Percentiles rank a stretch among this genome's conserved stretches.
Evolutionary conservation across 2,797 vertebrate genomes (phyloP).

Genomic region (Rhodeus uyekii): DNA sequence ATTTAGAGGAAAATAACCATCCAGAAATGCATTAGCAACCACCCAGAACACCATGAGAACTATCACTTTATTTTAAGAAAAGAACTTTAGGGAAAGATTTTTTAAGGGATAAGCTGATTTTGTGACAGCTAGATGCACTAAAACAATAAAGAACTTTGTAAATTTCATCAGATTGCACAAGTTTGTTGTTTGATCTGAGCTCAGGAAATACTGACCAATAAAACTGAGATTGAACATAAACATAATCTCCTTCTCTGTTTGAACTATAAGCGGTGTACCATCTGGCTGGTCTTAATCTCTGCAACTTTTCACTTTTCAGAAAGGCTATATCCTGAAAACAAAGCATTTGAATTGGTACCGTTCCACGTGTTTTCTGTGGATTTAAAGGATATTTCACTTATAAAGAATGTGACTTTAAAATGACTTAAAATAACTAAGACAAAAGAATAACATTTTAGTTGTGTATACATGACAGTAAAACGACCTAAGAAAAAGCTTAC

Average conservation of each 20-base stretch:
- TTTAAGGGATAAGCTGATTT: not conserved
- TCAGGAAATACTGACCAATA: not conserved
- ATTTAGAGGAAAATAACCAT: not conserved
- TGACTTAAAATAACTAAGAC: constrained; percentile 29
- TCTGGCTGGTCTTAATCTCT: constrained; percentile 4
- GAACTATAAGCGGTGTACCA: not conserved
- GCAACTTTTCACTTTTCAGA: not conserved
- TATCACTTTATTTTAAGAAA: not conserved
- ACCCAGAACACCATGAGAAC: not conserved
- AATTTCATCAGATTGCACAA: constrained; percentile 17
- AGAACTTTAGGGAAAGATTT: not conserved
- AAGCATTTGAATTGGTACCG: not conserved
- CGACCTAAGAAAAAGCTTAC: constrained; percentile 65
- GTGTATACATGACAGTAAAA: constrained; percentile 73
- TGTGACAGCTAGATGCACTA: not conserved
- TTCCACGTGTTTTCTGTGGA: not conserved
- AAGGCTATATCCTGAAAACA: not conserved
- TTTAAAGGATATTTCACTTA: not conserved
- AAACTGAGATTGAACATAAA: not conserved
- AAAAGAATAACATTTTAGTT: constrained; percentile 55
- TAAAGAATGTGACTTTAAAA: not conserved
- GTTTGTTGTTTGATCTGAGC: not conserved
- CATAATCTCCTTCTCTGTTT: not conserved
- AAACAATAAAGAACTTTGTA: not conserved
- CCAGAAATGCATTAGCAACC: not conserved